Evolutionary conservation across 2,113 vertebrate genomes (phyloP), one percentile per base, ranked within the genome.

Genomic region (Probosciger aterrimus): DNA sequence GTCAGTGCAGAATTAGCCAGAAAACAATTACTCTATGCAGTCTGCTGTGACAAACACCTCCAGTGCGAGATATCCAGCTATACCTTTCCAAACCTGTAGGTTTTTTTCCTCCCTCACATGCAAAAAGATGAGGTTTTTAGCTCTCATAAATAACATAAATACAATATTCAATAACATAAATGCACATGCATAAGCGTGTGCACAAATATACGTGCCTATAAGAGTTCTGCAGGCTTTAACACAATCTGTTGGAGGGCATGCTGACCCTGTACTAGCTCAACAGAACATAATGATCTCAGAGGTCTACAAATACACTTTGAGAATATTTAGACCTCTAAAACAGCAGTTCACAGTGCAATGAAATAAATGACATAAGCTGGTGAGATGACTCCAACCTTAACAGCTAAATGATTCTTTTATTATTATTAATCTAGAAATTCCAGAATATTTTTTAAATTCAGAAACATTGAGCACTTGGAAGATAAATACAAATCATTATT

Each of bases 51-150:
- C 0, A 4, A 75, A 41, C 6, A 19, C 8, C 59, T 27, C 33
- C 39, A 53, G 24, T 23, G 41, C 20, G 27, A 65, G 16, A 33
- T 49, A 47, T 1, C 10, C 33, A 35, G 41, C 5, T 37, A 23
- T 9, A 30, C 10, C 7, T 30, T 68, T 33, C 27, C 0, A 3
- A 33, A 57, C 2, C 11, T 10, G 5, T 10, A 46, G 7, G 15
- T 10, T 63, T 64, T 47, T 67, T 68, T 25, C 5, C 28, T 53
- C 25, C 14, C 7, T 71, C 28, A 25, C 10, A 37, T 14, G 52
- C 25, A 57, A 39, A 49, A 4, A 50, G 1, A 37, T 18, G 7
- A 52, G 4, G 1, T n/a, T 65, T 69, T 80, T 19, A 27, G 18
- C 69, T 88, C 55, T 41, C 33, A 70, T 60, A 76, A 65, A 57